Evolutionary conservation across 1,140 invertebrate species (phyloP).

Genomic region (Leptoteleia sp.): DNA sequence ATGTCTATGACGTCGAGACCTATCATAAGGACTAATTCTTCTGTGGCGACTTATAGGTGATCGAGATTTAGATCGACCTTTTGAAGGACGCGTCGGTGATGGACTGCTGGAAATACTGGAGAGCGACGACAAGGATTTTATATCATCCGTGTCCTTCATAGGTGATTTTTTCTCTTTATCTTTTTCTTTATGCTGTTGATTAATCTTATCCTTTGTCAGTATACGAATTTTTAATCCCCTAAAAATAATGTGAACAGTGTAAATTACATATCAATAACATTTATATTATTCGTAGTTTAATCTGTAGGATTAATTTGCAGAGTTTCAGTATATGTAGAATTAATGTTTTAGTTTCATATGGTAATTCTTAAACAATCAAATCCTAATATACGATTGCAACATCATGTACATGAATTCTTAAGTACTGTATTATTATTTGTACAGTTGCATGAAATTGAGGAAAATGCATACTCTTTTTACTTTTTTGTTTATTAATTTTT

Average conservation of each 20-base stretch:
- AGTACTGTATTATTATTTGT: too few species aligned
- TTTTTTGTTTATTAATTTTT: too few species aligned
- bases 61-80: constrained; percentile 71
- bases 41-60: constrained; percentile 51
- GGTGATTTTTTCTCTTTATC: constrained; percentile 65
- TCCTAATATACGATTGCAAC: too few species aligned
- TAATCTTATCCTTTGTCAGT: constrained; percentile 77
- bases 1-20: constrained; percentile 54
- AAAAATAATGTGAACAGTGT: constrained; percentile 50
- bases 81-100: constrained; percentile 67
- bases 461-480: too few species aligned
- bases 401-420: too few species aligned
- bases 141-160: constrained; percentile 72
- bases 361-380: too few species aligned
- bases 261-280: not conserved
- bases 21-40: constrained; percentile 57
- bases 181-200: constrained; percentile 72
- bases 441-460: too few species aligned
- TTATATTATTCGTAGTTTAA: too few species aligned
- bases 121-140: constrained; percentile 78
- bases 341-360: too few species aligned
- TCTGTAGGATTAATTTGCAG: too few species aligned
- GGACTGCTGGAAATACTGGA: constrained; percentile 80
- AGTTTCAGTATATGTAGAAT: too few species aligned
- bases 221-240: constrained; percentile 79